These are phyloP conservation scores for Oscarella lobularis DNA, from an alignment of 37 sponge, comb jelly and placozoan species.

Conservation along the genomic window DNA sequence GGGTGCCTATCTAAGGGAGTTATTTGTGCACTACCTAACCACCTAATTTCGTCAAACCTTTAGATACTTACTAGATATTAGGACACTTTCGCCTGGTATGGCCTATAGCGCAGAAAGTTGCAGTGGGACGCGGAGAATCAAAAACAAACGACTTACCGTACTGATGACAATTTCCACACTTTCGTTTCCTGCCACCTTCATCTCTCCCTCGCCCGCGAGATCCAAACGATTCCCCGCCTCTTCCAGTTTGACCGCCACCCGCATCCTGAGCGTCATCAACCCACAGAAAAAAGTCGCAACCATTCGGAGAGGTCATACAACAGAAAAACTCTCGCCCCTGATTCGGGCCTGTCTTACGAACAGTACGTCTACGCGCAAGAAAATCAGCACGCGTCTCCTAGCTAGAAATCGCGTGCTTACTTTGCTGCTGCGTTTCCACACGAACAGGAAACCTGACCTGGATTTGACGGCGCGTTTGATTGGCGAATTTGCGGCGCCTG, in stretches of 20 bases:
- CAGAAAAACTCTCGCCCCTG: constrained; percentile 61
- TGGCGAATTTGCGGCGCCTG: background rate
- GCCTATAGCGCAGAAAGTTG: background rate
- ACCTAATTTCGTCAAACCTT: too few species aligned
- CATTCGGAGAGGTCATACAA: constrained; percentile 59
- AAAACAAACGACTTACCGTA: constrained; percentile 8
- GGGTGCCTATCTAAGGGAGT: too few species aligned
- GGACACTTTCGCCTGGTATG: too few species aligned
- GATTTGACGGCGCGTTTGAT: background rate
- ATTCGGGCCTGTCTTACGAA: constrained; percentile 64
- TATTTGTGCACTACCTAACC: too few species aligned
- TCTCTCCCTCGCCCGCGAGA: background rate
- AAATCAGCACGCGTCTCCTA: background rate
- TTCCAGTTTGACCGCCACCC: too few species aligned
- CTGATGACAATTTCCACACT: constrained; percentile 22
- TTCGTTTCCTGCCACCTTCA: background rate
- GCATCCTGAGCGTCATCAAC: too few species aligned
- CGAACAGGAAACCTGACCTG: constrained; percentile 18
- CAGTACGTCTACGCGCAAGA: constrained; percentile 27
- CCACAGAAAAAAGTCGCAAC: constrained; percentile 84
- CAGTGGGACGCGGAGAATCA: background rate
- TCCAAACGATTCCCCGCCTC: too few species aligned
- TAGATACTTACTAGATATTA: too few species aligned
- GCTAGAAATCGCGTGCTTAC: constrained; percentile 18
- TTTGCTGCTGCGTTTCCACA: constrained; percentile 39